These are phyloP conservation scores for Pasiphila rectangulata DNA, from an alignment of 2,888 invertebrate species.

Conservation along the genomic window DNA sequence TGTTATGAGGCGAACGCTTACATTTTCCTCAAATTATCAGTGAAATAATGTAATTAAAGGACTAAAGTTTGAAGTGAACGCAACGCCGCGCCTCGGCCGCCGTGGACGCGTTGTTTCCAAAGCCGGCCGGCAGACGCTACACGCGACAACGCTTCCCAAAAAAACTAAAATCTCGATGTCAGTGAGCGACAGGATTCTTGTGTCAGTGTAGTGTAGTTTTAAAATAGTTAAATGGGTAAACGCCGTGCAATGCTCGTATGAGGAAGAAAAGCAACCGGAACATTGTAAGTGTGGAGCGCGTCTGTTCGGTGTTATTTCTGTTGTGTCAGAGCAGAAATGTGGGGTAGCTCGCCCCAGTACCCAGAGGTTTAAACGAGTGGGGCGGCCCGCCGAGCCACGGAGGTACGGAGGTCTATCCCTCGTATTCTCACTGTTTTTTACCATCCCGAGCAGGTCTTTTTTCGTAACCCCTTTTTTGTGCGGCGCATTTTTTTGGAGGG, in stretches of 20 bases:
- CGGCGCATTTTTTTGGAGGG: slow-evolving; percentile 70
- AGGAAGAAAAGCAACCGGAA: slow-evolving; percentile 79
- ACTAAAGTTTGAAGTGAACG: slow-evolving; percentile 80
- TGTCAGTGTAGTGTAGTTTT: slow-evolving; percentile 76
- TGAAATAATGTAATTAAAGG: slow-evolving; percentile 80
- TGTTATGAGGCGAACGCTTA: slow-evolving; percentile 64
- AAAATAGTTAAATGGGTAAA: slow-evolving; percentile 79
- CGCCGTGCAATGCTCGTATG: slow-evolving; percentile 80
- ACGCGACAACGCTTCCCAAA: slow-evolving; percentile 77
- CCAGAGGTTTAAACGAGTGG: slow-evolving; percentile 64
- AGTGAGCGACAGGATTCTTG: slow-evolving; percentile 68
- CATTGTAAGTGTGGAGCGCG: slow-evolving; percentile 75
- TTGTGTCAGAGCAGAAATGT: slow-evolving; percentile 69
- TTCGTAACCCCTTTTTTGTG: slow-evolving; percentile 72
- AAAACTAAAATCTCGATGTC: slow-evolving; percentile 69
- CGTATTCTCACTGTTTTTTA: slow-evolving; percentile 69
- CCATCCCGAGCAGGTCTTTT: slow-evolving; percentile 61
- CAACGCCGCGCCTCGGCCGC: slow-evolving; percentile 79
- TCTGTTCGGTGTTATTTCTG: slow-evolving; percentile 62
- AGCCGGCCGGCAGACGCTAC: slow-evolving; percentile 84
- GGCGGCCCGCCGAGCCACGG: slow-evolving; percentile 70
- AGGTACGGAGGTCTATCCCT: slow-evolving; percentile 78
- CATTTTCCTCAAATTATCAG: slow-evolving; percentile 67
- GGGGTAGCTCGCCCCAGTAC: slow-evolving; percentile 67
- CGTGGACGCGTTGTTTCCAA: slow-evolving; percentile 37